Base-by-base conservation (phyloP, 2,113 vertebrate species). In the Bos javanicus region DNA sequence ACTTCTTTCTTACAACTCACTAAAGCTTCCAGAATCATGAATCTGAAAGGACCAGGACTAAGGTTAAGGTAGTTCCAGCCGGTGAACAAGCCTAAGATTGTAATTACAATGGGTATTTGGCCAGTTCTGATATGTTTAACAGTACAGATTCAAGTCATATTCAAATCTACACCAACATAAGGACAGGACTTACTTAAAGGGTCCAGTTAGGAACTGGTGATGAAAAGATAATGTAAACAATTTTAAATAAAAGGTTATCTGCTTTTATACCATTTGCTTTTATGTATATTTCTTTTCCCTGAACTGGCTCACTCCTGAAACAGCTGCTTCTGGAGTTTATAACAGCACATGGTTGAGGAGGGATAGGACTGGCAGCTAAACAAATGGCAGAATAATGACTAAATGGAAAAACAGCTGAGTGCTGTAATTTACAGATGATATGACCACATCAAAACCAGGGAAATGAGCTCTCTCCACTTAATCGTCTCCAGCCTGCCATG, bases 221-320 rank as follows among this genome's bases (percentile, higher is more conserved):
- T 95, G 96, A 97, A 96, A 97, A 96, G 36, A 94, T 97, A 92
- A 97, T 97, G 95, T 97, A 95, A 96, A 98, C 93, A 97, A 95
- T 97, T 93, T 98, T 97, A 97, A 97, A 97, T 57, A 98, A 97
- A 95, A 97, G 95, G 95, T 98, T 98, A 98, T 98, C 98, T 97
- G 83, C 94, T 98, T 98, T 97, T 90, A 94, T 97, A 74, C 97
- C 95, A 96, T 98, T 98, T 98, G 97, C 97, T 97, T 98, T 90
- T 83, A 85, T 96, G 16, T 83, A 3, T 92, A 80, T 92, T 84
- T 96, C 71, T 98, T 98, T 95, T 98, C 96, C 78, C 98, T 17
- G 1, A 87, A 90, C 91, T 85, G 95, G 28, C 95, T 96, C 39
- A 74, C 95, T 98, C 95, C 89, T 95, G 90, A 97, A 97, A 93